These are phyloP conservation scores for Oscheius myriophilus DNA, from an alignment of 2,888 invertebrate genomes.

Conservation along the genomic window DNA sequence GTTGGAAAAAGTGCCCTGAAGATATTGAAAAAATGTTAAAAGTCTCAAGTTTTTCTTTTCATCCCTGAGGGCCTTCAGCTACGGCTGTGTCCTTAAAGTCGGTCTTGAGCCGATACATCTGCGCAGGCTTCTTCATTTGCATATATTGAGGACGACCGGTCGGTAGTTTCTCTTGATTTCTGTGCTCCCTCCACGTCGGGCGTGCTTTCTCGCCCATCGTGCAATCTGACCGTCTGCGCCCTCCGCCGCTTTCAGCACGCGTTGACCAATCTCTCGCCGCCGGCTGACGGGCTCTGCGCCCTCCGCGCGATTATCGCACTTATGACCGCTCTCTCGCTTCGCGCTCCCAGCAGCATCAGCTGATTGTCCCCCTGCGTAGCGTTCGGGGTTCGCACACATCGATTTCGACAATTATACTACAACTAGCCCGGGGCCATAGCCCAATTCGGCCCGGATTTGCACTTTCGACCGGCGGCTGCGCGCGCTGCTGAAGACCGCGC, in stretches of 20 bases:
- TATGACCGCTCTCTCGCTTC: constrained; percentile 13
- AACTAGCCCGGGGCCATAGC: background rate
- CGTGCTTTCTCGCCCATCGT: constrained; percentile 12
- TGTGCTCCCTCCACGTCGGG: constrained; percentile 1
- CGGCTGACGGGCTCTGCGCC: constrained; percentile 4
- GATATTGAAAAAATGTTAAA: no score
- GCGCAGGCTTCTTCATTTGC: constrained; percentile 15
- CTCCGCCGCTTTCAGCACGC: background rate
- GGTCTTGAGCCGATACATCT: no score
- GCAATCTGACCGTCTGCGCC: constrained; percentile 19
- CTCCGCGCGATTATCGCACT: background rate
- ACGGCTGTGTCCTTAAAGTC: no score
- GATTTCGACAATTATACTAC: constrained; percentile 31
- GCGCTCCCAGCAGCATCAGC: background rate
- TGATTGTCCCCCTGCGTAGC: constrained; percentile 6
- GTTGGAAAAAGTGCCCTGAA: no score
- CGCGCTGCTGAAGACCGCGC: constrained; percentile 5
- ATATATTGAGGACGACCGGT: background rate
- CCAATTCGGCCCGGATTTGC: background rate
- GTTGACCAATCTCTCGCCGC: constrained; percentile 26
- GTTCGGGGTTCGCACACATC: constrained; percentile 12
- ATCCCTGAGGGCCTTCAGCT: no score
- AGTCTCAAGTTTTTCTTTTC: no score
- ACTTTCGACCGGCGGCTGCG: background rate
- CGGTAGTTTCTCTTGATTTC: no score